These are phyloP conservation scores for Rhinopithecus roxellana DNA, from an alignment of 2,113 vertebrate genomes.

Conservation along the genomic window DNA sequence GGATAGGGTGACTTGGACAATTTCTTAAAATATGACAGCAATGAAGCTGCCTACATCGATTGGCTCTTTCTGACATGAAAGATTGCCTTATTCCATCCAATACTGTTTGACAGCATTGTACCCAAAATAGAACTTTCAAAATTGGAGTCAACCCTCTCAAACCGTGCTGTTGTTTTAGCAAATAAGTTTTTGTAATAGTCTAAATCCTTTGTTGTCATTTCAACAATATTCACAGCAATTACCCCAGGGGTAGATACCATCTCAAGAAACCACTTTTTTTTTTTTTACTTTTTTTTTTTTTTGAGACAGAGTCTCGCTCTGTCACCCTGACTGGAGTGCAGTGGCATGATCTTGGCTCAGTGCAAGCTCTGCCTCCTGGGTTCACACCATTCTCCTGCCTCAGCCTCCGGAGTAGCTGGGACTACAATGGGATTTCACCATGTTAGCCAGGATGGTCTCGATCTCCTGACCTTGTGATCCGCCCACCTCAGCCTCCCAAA, in stretches of 20 bases:
- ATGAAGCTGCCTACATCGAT: background rate
- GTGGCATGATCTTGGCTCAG: no score
- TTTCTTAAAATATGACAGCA: background rate
- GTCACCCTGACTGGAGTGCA: no score
- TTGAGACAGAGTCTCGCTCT: no score
- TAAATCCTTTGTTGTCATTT: background rate
- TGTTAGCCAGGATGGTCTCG: no score
- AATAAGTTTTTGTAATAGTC: background rate
- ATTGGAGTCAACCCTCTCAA: background rate
- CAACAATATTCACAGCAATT: background rate
- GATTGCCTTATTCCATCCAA: background rate
- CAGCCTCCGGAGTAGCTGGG: no score
- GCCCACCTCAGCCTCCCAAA: no score
- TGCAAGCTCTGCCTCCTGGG: no score
- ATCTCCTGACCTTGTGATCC: no score
- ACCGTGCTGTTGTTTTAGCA: background rate
- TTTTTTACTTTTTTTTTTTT: no score
- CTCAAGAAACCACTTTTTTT: background rate
- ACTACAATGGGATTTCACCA: no score
- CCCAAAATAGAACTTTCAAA: background rate
- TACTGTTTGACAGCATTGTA: background rate
- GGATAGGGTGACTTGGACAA: background rate
- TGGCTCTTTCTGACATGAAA: background rate
- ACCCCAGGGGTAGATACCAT: background rate
- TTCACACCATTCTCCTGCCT: no score